Percentiles rank a stretch among this genome's conserved stretches.
Evolutionary conservation across 2,113 vertebrate species (phyloP).

Genomic region (Cacatua alba): DNA sequence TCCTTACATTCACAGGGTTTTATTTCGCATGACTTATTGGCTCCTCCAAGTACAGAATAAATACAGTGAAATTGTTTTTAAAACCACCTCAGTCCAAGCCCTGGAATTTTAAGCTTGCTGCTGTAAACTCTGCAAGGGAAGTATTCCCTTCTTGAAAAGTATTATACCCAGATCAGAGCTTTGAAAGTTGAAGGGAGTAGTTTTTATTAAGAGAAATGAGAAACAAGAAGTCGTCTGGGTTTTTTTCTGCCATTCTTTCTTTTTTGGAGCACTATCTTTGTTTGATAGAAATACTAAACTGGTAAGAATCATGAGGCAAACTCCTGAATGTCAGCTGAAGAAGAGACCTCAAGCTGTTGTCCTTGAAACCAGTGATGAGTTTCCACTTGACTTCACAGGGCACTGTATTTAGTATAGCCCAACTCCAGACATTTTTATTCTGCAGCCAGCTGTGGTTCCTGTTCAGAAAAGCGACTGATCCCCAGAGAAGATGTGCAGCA

Average conservation of each 20-base stretch:
- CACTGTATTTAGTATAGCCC: not conserved
- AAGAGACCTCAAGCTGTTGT: not conserved
- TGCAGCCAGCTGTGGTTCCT: not conserved
- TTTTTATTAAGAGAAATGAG: not conserved
- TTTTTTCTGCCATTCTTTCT: not conserved
- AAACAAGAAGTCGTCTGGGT: not conserved
- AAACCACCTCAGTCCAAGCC: not conserved
- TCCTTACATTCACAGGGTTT: not conserved
- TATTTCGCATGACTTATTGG: not conserved
- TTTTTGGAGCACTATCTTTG: not conserved
- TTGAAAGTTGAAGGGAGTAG: not conserved
- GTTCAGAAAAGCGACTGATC: not conserved
- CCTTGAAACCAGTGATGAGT: conserved; percentile 9
- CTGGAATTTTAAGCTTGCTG: not conserved
- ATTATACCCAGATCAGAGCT: not conserved
- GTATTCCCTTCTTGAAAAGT: not conserved
- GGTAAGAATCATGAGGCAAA: not conserved
- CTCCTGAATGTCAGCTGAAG: conserved; percentile 7
- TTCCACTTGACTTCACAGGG: not conserved
- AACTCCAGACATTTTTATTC: not conserved
- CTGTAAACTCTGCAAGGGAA: not conserved
- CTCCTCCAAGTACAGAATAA: not conserved
- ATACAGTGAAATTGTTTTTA: not conserved
- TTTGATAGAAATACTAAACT: not conserved
- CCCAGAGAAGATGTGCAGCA: not conserved